These are phyloP conservation scores for Pinna nobilis DNA, from an alignment of 1,140 invertebrate genomes.

Conservation along the genomic window DNA sequence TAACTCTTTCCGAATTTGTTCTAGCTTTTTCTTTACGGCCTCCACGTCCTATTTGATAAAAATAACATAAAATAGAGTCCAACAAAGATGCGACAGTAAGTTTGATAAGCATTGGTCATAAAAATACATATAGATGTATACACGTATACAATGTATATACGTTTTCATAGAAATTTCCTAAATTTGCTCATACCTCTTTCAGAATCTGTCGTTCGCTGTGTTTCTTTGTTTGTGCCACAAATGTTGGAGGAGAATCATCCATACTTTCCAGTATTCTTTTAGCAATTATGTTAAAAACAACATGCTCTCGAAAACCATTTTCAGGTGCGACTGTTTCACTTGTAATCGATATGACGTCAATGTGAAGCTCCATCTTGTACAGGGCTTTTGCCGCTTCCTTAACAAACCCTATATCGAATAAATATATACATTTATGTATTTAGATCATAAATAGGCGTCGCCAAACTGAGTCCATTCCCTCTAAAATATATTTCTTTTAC, in stretches of 20 bases:
- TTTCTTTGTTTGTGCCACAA: conserved; percentile 63
- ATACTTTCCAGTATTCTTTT: conserved; percentile 47
- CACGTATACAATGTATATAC: no score
- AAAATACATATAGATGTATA: no score
- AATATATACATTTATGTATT: not conserved
- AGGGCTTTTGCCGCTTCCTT: conserved; percentile 50
- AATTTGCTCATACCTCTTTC: conserved; percentile 42
- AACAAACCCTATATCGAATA: conserved; percentile 45
- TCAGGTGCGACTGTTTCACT: conserved; percentile 48
- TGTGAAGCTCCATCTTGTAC: conserved; percentile 54
- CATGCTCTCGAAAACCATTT: conserved; percentile 52
- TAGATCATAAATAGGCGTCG: no score
- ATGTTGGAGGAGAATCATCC: conserved; percentile 55
- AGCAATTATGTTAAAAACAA: conserved; percentile 51
- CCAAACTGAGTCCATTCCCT: no score
- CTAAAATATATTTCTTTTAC: no score
- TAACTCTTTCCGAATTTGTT: conserved; percentile 49
- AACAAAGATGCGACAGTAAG: no score
- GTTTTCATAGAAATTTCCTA: not conserved
- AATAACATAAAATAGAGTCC: not conserved
- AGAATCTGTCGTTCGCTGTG: conserved; percentile 59
- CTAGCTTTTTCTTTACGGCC: conserved; percentile 47
- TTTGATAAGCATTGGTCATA: no score
- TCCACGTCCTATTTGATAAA: conserved; percentile 53
- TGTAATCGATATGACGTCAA: conserved; percentile 46